Base-by-base conservation (phyloP, 1,140 invertebrate genomes). In the Thalassaphorura encarpata region DNA sequence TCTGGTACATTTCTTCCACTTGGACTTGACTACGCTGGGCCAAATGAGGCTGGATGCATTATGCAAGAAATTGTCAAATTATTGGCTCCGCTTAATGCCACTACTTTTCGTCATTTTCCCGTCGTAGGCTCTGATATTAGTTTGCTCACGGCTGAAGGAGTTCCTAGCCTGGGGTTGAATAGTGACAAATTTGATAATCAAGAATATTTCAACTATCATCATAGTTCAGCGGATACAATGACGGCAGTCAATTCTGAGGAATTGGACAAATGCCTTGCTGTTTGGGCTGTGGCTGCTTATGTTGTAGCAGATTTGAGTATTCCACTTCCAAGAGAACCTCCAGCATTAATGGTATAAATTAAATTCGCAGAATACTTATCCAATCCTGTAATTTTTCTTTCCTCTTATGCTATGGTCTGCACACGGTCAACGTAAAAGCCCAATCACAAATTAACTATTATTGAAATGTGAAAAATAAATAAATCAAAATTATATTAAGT, bases 251-350 rank as follows among this genome's bases (percentile, higher is more conserved):
- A 83, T 71, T 72, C 83, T 1, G 69, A 72, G 24, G 72, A 73
- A 47, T 70, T 91, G 57, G 83, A 89, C 67, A 73, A 77, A 58
- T 78, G 79, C 54, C 76, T 83, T 19, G 85, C 84, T 3, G 69
- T 89, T 40, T 89, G 84, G 78, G 80, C 86, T n/a, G 76, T 80
- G 1, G 75, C 80, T 1, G 72, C 85, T 31, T 89, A 81, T 64
- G 76, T 62, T 24, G 13, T 62, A 3, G 60, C 60, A 0, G 60
- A 62, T 26, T 39, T 62, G 42, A 31, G 4, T 3, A 46, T 55
- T n/a, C 6, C 52, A 16, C 31, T 62, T 11, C 60, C 60, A 3
- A 27, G 60, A n/a, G n/a, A n/a, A n/a, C n/a, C n/a, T n/a, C n/a
- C n/a, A n/a, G n/a, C n/a, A n/a, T n/a, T n/a, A n/a, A n/a, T n/a